phyloP scores from a whole-genome alignment of 2,113 vertebrate genomes.

The Atherinomorus stipes region DNA sequence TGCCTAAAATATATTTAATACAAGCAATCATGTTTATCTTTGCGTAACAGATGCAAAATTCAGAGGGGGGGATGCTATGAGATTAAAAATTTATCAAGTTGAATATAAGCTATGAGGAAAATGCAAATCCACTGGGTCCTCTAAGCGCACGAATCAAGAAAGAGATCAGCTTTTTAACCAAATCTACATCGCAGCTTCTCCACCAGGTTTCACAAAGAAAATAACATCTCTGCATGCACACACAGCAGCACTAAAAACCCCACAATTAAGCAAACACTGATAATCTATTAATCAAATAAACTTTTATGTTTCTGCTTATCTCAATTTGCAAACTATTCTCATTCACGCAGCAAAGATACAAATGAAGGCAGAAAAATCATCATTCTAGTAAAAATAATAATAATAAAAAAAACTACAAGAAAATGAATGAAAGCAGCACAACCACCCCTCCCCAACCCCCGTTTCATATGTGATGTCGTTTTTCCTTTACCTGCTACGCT shows the following conservation, averaged over 20 bases:
- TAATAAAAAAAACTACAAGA: neutral
- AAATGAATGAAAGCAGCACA: neutral
- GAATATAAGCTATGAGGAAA: neutral
- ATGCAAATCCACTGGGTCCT: neutral
- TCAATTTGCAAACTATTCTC: neutral
- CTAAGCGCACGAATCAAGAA: constrained; percentile 4
- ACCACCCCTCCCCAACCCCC: neutral
- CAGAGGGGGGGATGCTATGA: neutral
- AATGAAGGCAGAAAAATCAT: neutral
- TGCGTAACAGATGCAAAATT: neutral
- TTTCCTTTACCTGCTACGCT: constrained; percentile 72
- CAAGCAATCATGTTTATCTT: neutral
- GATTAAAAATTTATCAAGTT: neutral
- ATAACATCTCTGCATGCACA: neutral
- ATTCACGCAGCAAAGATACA: neutral
- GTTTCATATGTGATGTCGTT: neutral
- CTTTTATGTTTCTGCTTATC: neutral
- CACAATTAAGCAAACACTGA: neutral
- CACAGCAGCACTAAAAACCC: neutral
- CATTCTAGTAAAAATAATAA: neutral
- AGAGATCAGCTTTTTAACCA: constrained; percentile 12
- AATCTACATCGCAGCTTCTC: constrained; percentile 11
- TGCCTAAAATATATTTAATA: too few relatives aligned
- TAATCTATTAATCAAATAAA: neutral
- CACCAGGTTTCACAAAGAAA: constrained; percentile 6